A percentile compares a stretch with the other conserved stretches of the same genome.
Conservation (phyloP, 64 coral and sea anemone species). For the Anthopleura sola region DNA sequence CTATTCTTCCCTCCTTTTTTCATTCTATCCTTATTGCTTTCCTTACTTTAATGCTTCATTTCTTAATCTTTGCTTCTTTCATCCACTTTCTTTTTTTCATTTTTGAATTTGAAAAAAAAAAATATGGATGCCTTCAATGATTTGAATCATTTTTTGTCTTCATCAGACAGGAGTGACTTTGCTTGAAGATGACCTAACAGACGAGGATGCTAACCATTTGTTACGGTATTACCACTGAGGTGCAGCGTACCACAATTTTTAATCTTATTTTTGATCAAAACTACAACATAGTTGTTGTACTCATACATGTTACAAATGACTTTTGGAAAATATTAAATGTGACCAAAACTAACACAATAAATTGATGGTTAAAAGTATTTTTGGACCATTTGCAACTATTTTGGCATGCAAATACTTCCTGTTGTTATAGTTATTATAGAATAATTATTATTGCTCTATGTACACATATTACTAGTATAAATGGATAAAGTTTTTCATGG, state of each 20-base stretch:
- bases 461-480: not conserved
- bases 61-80: too few species aligned
- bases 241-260: not conserved
- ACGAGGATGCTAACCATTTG: constrained; percentile 1
- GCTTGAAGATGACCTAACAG: not conserved
- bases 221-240: not conserved
- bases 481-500: not conserved
- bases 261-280: not conserved
- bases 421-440: not conserved
- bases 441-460: not conserved
- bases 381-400: not conserved
- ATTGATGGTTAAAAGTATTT: not conserved
- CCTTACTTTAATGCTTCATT: too few species aligned
- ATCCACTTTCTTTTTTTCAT: too few species aligned
- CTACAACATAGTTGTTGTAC: not conserved
- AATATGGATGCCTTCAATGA: too few species aligned
- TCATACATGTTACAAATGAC: not conserved
- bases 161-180: not conserved
- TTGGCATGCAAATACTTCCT: too few species aligned
- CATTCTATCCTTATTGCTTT: too few species aligned
- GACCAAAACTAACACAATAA: too few species aligned
- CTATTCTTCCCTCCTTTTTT: too few species aligned
- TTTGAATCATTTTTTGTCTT: not conserved
- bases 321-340: not conserved
- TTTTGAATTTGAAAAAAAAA: too few species aligned